A percentile compares a stretch with the other conserved stretches of the same genome.
Evolutionary conservation across 1,140 invertebrate species (phyloP).

Genomic region (Yoshiicerus persimilis): DNA sequence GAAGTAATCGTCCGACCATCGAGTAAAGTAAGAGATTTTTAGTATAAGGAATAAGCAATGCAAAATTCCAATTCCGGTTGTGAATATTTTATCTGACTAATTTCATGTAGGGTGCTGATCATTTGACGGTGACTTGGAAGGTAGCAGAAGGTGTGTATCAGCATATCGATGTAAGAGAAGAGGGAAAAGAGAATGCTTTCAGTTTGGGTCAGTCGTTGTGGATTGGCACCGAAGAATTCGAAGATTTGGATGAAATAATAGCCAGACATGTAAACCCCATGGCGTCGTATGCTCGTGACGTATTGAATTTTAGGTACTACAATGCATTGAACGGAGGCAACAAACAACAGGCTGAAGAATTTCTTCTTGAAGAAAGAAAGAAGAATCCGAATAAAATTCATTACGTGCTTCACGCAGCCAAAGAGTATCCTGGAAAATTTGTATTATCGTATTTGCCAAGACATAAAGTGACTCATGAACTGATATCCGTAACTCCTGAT

Average conservation of each 20-base stretch:
- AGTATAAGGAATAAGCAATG: too few relatives aligned
- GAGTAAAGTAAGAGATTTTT: conserved; percentile 73
- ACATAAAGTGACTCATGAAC: conserved; percentile 82
- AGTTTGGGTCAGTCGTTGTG: conserved; percentile 85
- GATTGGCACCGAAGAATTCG: conserved; percentile 88
- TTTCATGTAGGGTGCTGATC: conserved; percentile 70
- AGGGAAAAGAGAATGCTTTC: conserved; percentile 96
- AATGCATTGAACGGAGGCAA: conserved; percentile 69
- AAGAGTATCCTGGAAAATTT: conserved; percentile 92
- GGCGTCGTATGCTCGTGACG: conserved; percentile 86
- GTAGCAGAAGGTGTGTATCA: conserved; percentile 91
- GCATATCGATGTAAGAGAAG: conserved; percentile 93
- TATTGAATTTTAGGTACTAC: conserved; percentile 90
- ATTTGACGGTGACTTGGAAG: conserved; percentile 98
- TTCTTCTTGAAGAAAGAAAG: conserved; percentile 80
- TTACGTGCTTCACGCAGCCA: conserved; percentile 83
- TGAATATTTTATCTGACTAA: conserved; percentile 42
- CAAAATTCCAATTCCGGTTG: not conserved
- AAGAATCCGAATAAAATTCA: conserved; percentile 86
- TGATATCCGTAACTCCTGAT: conserved; percentile 84
- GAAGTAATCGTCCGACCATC: conserved; percentile 95
- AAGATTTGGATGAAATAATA: conserved; percentile 99
- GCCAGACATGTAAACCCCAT: conserved; percentile 94
- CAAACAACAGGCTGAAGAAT: conserved; percentile 82
- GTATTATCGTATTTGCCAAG: conserved; percentile 90